phyloP scores from a whole-genome alignment of 1,140 invertebrate genomes.

The Ericerus pela region DNA sequence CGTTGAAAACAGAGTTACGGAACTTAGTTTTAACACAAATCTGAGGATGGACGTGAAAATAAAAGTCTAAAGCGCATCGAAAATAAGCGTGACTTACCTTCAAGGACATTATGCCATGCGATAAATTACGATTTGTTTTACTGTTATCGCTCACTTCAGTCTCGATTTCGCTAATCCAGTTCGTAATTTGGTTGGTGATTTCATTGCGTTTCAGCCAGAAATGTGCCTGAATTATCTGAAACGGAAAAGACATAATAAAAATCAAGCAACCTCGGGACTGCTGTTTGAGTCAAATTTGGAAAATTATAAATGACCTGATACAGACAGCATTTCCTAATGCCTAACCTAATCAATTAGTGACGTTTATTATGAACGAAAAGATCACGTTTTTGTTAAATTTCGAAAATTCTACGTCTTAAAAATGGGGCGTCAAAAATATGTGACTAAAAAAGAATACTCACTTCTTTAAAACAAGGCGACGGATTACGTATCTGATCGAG shows the following conservation, averaged over 20 bases:
- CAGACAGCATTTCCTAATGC: not conserved
- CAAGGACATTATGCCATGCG: slow-evolving; percentile 56
- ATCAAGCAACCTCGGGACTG: slow-evolving; percentile 1
- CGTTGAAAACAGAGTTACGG: too few relatives aligned
- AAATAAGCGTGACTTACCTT: slow-evolving; percentile 38
- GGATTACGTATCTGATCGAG: slow-evolving; percentile 81
- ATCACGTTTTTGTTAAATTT: too few relatives aligned
- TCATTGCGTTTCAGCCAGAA: slow-evolving; percentile 90
- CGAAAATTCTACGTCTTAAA: too few relatives aligned
- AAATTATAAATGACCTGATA: not conserved
- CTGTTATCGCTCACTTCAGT: slow-evolving; percentile 37
- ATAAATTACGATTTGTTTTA: slow-evolving; percentile 48
- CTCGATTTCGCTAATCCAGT: slow-evolving; percentile 79
- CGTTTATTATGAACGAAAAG: too few relatives aligned
- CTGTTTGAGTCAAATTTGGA: not conserved
- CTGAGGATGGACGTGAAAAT: too few relatives aligned
- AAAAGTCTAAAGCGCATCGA: slow-evolving; percentile 4
- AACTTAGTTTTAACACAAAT: too few relatives aligned
- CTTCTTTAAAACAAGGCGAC: slow-evolving; percentile 83
- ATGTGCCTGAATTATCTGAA: slow-evolving; percentile 84
- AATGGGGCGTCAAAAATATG: not conserved
- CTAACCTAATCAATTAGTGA: not conserved
- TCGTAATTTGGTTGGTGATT: slow-evolving; percentile 72
- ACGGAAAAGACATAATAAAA: slow-evolving; percentile 17
- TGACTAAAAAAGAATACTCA: slow-evolving; percentile 27